A percentile compares a stretch with the other conserved stretches of the same genome.
phyloP scores from a whole-genome alignment of 2,113 vertebrate genomes.

The Odobenus rosmarus region DNA sequence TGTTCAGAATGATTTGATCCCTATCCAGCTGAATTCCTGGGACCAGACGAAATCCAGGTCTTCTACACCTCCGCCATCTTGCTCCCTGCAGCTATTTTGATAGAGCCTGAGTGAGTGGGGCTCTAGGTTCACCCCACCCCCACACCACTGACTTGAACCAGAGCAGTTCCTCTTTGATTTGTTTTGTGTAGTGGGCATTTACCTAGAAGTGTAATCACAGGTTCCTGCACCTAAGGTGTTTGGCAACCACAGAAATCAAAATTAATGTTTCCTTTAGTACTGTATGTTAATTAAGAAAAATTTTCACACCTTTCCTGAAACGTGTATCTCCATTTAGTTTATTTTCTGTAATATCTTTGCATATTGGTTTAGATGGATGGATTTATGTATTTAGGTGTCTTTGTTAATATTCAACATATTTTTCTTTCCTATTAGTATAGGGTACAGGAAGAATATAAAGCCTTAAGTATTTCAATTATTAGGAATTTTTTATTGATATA shows the following conservation, averaged over 20 bases:
- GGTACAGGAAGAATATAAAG: background rate
- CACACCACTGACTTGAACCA: background rate
- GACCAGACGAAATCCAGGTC: too few relatives aligned
- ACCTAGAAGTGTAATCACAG: background rate
- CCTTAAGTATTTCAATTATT: background rate
- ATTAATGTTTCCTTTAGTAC: background rate
- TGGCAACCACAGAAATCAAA: background rate
- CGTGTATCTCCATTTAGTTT: background rate
- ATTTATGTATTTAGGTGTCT: background rate
- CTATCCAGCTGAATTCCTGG: too few relatives aligned
- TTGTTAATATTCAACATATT: background rate
- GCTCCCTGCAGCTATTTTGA: background rate
- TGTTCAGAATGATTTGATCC: too few relatives aligned
- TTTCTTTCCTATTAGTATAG: background rate
- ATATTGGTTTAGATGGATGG: background rate
- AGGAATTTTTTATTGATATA: background rate
- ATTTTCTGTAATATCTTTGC: background rate
- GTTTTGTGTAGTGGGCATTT: background rate
- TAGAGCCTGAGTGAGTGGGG: too few relatives aligned
- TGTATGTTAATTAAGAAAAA: background rate
- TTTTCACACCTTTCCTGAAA: background rate
- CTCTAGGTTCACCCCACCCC: background rate
- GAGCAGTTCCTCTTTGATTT: background rate
- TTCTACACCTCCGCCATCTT: too few relatives aligned
- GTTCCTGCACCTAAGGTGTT: background rate